Evolutionary conservation across 1,140 invertebrate species (phyloP), one percentile per base, ranked within the genome.

Genomic region (Brachionus sp.): DNA sequence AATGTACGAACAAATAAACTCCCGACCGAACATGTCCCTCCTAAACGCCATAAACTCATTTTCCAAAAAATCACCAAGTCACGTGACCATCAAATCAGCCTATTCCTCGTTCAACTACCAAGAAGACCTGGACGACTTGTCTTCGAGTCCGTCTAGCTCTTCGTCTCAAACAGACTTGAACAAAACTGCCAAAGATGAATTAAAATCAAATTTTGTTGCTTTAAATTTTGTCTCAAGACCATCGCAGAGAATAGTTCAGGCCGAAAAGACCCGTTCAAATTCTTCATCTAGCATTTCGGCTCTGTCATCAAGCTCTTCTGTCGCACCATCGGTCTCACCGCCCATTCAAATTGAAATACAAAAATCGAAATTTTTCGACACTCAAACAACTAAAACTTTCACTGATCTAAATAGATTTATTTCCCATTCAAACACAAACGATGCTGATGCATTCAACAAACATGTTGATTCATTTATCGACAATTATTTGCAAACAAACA

Each of bases 1-100:
- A 75, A 75, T 75, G 70, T 75, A 75, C 25, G 7, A 75, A 75
- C 37, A 75, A 3, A 19, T 75, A 4, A 44, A 75, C 44, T 23
- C 39, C 5, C 39, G 44, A 13, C 70, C 70, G 7, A 75, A 75
- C 44, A 75, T 75, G 70, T 50, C 39, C n/a, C 70, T 75, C 3
- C 42, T 75, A 1, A 75, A 75, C n/a, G 39, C 70, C 19, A 75
- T 75, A 7, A 75, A 75, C 42, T 46, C 39, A 3, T 25, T 46
- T 6, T 10, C 16, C 19, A 50, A 12, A 37, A 70, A 57, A 9
- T 5, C 29, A 29, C 29, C 5, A 6, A 57, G 37, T 70, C 29
- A 70, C 13, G 33, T 37, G 33, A 70, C 66, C 6, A 70, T 70
- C 16, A 35, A 70, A 23, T 70, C 66, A 9, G 13, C 66, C n/a